Percentiles rank a stretch among this genome's conserved stretches.
Evolutionary conservation across 2,888 invertebrate genomes (phyloP).

Genomic region (Drosophila kokeensis): DNA sequence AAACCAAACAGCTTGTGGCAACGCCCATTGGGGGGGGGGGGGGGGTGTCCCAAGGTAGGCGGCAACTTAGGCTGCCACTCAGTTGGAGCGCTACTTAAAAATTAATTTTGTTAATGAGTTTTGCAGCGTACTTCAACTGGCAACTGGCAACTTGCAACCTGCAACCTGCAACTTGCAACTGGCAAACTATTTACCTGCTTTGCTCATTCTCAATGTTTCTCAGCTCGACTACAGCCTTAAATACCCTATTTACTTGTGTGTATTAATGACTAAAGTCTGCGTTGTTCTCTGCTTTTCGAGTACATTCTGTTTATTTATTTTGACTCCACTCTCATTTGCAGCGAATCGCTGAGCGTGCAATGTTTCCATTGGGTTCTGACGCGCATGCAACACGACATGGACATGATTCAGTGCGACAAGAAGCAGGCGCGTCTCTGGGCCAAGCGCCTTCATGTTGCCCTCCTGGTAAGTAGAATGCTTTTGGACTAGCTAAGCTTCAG

Average conservation of each 20-base stretch:
- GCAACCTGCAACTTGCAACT: constrained; percentile 38
- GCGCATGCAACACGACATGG: constrained; percentile 92
- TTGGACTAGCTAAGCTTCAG: constrained; percentile 47
- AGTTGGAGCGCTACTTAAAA: constrained; percentile 79
- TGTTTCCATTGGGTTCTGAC: constrained; percentile 94
- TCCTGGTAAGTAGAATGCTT: constrained; percentile 85
- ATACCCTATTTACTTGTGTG: constrained; percentile 20
- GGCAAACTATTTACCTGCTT: constrained; percentile 40
- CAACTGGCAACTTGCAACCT: constrained; percentile 51
- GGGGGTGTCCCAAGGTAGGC: constrained; percentile 6
- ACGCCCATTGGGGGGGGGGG: constrained; percentile 31
- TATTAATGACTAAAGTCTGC: constrained; percentile 18
- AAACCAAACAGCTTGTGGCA: constrained; percentile 59
- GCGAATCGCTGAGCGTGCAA: constrained; percentile 96
- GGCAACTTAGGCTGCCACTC: constrained; percentile 71
- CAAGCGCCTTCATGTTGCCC: constrained; percentile 92
- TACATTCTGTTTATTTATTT: neutral
- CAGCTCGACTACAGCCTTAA: constrained; percentile 5
- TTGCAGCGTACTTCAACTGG: constrained; percentile 65
- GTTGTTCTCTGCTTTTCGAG: neutral
- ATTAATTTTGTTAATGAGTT: constrained; percentile 84
- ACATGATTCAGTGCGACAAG: constrained; percentile 94
- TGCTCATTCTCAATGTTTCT: neutral
- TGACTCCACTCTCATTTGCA: constrained; percentile 82
- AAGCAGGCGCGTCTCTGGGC: constrained; percentile 93